Conservation (phyloP, 2,888 invertebrate species). For the Dioctria linearis region DNA sequence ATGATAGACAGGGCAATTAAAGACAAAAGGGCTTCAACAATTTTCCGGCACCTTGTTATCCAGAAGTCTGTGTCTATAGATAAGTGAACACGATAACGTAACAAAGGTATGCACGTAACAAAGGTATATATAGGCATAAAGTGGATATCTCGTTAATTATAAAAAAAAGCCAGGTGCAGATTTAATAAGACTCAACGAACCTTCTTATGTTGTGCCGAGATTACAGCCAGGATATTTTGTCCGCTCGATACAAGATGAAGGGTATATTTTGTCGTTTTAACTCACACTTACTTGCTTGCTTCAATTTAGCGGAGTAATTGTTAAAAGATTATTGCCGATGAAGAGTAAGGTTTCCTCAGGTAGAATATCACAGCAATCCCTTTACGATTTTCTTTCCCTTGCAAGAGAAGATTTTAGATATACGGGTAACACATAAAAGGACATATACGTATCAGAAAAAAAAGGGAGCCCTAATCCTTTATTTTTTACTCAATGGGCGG, state of each 20-base stretch:
- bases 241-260: background rate
- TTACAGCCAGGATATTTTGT: slow-evolving; percentile 22
- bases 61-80: background rate
- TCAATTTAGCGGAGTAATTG: slow-evolving; percentile 23
- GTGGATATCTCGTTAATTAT: slow-evolving; percentile 28
- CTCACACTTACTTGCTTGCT: background rate
- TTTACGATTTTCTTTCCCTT: slow-evolving; percentile 19
- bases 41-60: slow-evolving; percentile 14
- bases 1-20: slow-evolving; percentile 32
- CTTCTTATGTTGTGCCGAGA: slow-evolving; percentile 17
- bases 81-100: no score
- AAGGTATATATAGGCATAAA: background rate
- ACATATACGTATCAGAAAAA: background rate
- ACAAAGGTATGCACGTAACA: no score
- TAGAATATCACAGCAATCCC: slow-evolving; percentile 12
- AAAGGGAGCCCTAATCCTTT: slow-evolving; percentile 25
- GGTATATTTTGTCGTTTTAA: background rate
- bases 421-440: background rate
- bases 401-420: slow-evolving; percentile 5
- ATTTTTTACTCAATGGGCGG: slow-evolving; percentile 2
- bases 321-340: slow-evolving; percentile 20
- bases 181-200: background rate
- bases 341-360: slow-evolving; percentile 22
- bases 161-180: slow-evolving; percentile 8
- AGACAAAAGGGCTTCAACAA: background rate